These are phyloP conservation scores for Phenganax stokvisi DNA, from an alignment of 92 coral and sea anemone species.

Conservation along the genomic window DNA sequence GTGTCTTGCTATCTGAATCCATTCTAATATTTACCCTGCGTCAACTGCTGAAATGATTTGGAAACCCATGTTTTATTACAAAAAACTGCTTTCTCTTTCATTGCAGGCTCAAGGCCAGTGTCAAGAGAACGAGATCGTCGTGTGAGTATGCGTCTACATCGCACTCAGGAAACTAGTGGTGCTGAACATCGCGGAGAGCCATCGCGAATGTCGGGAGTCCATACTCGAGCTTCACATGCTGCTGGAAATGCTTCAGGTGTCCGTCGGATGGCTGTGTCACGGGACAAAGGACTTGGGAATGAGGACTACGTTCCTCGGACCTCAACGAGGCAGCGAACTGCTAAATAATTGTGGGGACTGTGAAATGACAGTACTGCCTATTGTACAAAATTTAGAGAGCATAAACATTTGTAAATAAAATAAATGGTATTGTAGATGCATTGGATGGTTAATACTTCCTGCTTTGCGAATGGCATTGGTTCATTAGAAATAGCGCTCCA, in stretches of 20 bases:
- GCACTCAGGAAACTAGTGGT: slow-evolving; percentile 66
- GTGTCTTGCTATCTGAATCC: too few relatives aligned
- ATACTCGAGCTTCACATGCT: slow-evolving; percentile 83
- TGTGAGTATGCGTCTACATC: slow-evolving; percentile 78
- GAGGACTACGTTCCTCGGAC: slow-evolving; percentile 59
- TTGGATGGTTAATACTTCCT: too few relatives aligned
- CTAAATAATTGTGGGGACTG: slow-evolving; percentile 38
- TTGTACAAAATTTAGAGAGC: not conserved
- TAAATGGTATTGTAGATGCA: not conserved
- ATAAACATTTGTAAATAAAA: slow-evolving; percentile 15
- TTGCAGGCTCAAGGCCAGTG: slow-evolving; percentile 73
- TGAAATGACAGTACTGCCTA: slow-evolving; percentile 8
- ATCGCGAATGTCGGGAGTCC: slow-evolving; percentile 98
- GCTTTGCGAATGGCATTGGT: too few relatives aligned
- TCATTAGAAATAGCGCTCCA: too few relatives aligned
- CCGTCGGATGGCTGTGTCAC: slow-evolving; percentile 73
- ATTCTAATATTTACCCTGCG: not conserved
- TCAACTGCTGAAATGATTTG: too few relatives aligned
- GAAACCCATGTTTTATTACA: not conserved
- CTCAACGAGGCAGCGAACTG: slow-evolving; percentile 51
- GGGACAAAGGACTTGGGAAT: slow-evolving; percentile 78
- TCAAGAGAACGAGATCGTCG: slow-evolving; percentile 89
- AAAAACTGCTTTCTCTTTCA: not conserved
- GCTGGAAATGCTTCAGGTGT: slow-evolving; percentile 77
- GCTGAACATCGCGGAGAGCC: slow-evolving; percentile 81